Conservation (phyloP, 2,888 invertebrate genomes). For the Nematopogon swammerdamellus region DNA sequence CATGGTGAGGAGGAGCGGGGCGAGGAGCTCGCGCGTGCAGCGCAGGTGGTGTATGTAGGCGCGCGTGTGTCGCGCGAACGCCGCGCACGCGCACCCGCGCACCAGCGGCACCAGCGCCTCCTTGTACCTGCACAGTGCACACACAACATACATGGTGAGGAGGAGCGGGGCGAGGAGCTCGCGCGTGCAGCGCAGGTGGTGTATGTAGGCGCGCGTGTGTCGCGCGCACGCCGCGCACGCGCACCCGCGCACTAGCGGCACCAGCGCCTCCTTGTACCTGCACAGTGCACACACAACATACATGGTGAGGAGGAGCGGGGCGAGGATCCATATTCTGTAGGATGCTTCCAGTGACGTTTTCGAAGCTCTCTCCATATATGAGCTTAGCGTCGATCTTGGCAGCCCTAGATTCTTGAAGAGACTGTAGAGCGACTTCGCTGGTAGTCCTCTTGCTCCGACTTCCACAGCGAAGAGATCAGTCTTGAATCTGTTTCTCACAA, state of each 20-base stretch:
- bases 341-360: too few species aligned
- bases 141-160: conserved; percentile 71
- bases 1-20: conserved; percentile 80
- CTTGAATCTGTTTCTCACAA: too few species aligned
- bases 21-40: conserved; percentile 79
- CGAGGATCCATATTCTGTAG: too few species aligned
- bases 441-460: too few species aligned
- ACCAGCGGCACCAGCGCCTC: conserved; percentile 76
- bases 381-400: not conserved
- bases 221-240: conserved; percentile 76
- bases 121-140: conserved; percentile 57
- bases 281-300: conserved; percentile 14
- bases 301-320: too few species aligned
- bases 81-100: conserved; percentile 68
- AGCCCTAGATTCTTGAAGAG: too few species aligned
- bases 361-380: not conserved
- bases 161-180: conserved; percentile 81
- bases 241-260: conserved; percentile 67
- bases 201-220: conserved; percentile 81
- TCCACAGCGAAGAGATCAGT: too few species aligned
- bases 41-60: conserved; percentile 86
- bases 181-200: conserved; percentile 79
- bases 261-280: conserved; percentile 75
- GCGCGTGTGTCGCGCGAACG: conserved; percentile 78
- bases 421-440: too few species aligned